Base-by-base conservation (phyloP, 2,113 vertebrate species). In the Rhinolophus sinicus region DNA sequence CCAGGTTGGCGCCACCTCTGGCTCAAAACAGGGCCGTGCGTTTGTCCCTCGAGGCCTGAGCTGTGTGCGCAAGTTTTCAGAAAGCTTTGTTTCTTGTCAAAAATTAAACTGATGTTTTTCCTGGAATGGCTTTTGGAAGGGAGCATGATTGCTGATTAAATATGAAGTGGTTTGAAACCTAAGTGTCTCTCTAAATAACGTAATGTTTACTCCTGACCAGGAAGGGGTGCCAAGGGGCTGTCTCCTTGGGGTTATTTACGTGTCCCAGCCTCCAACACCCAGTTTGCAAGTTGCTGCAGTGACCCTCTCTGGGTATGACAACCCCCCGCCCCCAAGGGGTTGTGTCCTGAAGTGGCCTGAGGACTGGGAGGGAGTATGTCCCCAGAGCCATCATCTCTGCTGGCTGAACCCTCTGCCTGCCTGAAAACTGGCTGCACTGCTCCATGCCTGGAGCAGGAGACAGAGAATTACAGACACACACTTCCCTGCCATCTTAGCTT, bases 111-210 rank as follows among this genome's bases (percentile, higher is more conserved):
- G 26, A 78, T 18, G 94, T 98, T 98, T 98, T 70, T 96, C 95
- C 97, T 98, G 97, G 97, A 97, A 92, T 96, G 58, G 80, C 33
- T 96, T 95, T 94, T 97, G 95, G 96, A 98, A 97, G 40, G 28
- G 70, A 97, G 62, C 38, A 19, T 33, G 78, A 50, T 88, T 88
- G 91, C 89, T 95, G 97, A 98, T 98, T 98, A 96, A 96, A 97
- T 94, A 96, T 87, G 82, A 98, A 98, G 93, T 90, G 96, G 96
- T 94, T 60, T 95, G 95, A 98, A 97, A 96, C 93, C 82, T 95
- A 98, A 98, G 96, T n/a, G 47, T 95, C 88, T 95, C 94, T 82
- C 93, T 95, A 84, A 92, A 95, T 97, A 97, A 96, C 54, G 33
- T 94, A 76, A 72, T 97, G 92, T 94, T 96, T 89, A 95, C 90